Evolutionary conservation across 2,113 vertebrate genomes (phyloP), one percentile per base, ranked within the genome.

Genomic region (Onychostruthus taczanowskii): DNA sequence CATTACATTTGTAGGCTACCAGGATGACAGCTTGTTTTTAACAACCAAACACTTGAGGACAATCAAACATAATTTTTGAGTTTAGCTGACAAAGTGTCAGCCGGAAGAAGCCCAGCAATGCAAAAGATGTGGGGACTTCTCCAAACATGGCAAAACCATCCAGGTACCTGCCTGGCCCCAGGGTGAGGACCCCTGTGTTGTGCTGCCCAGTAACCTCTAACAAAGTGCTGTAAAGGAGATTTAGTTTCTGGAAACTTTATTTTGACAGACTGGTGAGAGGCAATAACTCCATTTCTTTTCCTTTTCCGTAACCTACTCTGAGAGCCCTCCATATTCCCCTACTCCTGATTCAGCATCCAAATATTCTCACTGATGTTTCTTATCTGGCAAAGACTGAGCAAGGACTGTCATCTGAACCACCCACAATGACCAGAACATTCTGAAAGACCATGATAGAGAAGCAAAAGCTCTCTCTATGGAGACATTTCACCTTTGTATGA

Each of bases 21-120:
- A 63, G n/a, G n/a, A n/a, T 83, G 89, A 87, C 93, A 85, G 53
- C 53, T 95, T 92, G 55, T 76, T 94, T 89, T 89, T 93, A 94
- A 82, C 75, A 91, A 87, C 87, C 44, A 67, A 81, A 72, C 66
- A 49, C 62, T 94, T 79, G 37, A 31, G 68, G 69, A 93, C 62
- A 89, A 86, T 67, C 72, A 93, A 94, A 89, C 46, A 70, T 73
- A 81, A 63, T 43, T 70, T 81, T 76, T 1, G 3, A 69, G 30
- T 10, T 76, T 41, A 82, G 66, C 23, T 82, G 81, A 84, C 2
- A 3, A 79, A 94, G 44, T 73, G 74, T n/a, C 66, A 84, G 20
- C 6, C 0, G 0, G 39, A 52, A 87, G 44, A 13, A 92, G 13
- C 9, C 39, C 2, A 8, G 56, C 46, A 74, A 69, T 43, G 33